Base-by-base conservation (phyloP, 2,888 invertebrate species). In the Temnothorax ravouxi region DNA sequence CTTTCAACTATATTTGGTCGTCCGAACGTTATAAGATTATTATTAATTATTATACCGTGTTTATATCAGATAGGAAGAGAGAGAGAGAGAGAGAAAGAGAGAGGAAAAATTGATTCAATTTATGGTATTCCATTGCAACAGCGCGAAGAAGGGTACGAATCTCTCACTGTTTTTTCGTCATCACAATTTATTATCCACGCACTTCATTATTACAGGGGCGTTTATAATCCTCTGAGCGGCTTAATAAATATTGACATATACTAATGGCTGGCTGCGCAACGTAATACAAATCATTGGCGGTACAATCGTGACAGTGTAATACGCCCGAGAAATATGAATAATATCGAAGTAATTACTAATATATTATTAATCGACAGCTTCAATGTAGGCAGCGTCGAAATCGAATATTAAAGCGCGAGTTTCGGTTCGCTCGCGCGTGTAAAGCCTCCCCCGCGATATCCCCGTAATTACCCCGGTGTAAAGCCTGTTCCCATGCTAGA, bases 161-260 rank as follows among this genome's bases (percentile, higher is more conserved):
- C 41, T 61, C 44, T 61, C 34, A 1, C 21, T 69, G 38, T 56
- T 62, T 44, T 79, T 71, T 71, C 56, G 29, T 56, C 18, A 47
- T 56, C 15, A 9, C 34, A 29, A 47, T 50, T 71, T 79, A 79
- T 79, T 72, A 71, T 47, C 47, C 79, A 34, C 56, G 34, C 13
- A 79, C 72, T 72, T 79, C 79, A 79, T 79, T 79, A 79, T 72
- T 80, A 34, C 38, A 61, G 47, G 18, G 38, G 18, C 79, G 25
- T 72, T 80, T 50, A 72, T 80, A 80, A 80, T 80, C 59, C 72
- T 62, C 67, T 81, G 88, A 80, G 56, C 56, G 54, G 82, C 64
- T 89, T 88, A 89, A 89, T 89, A 88, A 88, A 89, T 88, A 89
- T 89, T 89, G 88, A 85, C 89, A 56, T 72, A 44, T 77, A 81